Base-by-base conservation (phyloP, 1,140 invertebrate genomes). In the Octopus bimaculoides region DNA sequence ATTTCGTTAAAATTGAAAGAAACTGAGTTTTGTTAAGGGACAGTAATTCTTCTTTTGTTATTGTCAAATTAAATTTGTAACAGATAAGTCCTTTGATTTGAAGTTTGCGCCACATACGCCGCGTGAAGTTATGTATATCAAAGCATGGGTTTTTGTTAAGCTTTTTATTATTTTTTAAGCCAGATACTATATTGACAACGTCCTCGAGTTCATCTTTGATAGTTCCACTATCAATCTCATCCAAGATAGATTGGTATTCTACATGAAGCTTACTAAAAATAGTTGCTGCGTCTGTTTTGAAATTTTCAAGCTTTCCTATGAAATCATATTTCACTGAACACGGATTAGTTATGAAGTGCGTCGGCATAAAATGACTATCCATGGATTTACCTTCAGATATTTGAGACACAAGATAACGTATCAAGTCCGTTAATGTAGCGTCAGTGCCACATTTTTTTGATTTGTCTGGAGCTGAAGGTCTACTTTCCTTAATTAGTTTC, bases 281-380 rank as follows among this genome's bases (percentile, higher is more conserved):
- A 71, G 17, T n/a, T 6, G 66, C 6, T 71, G 66, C 66, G 73
- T 81, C 80, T 9, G 61, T 26, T 26, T 79, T 14, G 53, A 79
- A 79, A 10, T 71, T 61, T 77, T 81, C 80, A 3, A 81, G 78
- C 77, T 81, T 81, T 4, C 80, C 80, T 71, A 81, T 81, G 55
- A 79, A 75, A 52, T 81, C 78, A 79, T 74, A 81, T 41, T 76
- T 78, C 26, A 69, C 9, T 5, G 12, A 14, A 79, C 80, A 81
- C 5, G 77, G 73, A 10, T 73, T 55, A 66, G 78, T 79, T 6
- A 5, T 14, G 6, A 77, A 53, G 75, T 71, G 73, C 6, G 75
- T 76, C 4, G 80, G 80, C 12, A 20, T 54, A 54, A 78, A 81
- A 54, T 81, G 80, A 53, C 61, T 54, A 26, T 80, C 55, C 0